A percentile compares a stretch with the other conserved stretches of the same genome.
These are phyloP conservation scores for Sminthopsis crassicaudata DNA, from an alignment of 2,113 vertebrate genomes.

Conservation along the genomic window DNA sequence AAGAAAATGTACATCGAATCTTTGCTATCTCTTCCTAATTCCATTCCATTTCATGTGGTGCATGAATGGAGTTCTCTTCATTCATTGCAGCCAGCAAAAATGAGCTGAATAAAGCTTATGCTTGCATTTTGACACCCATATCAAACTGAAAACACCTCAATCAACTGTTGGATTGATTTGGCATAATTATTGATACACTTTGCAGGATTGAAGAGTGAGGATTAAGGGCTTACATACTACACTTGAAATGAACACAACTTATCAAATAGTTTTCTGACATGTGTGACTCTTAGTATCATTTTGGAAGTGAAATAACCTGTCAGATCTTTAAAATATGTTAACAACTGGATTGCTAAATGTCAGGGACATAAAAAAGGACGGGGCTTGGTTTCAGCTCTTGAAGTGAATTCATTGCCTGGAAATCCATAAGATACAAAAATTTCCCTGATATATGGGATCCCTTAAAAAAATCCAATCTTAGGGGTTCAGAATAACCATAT, in stretches of 20 bases:
- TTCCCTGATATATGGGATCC: neutral
- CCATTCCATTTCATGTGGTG: conserved; percentile 54
- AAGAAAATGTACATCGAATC: conserved; percentile 39
- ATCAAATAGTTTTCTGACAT: conserved; percentile 78
- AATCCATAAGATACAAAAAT: conserved; percentile 49
- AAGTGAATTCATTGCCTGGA: conserved; percentile 59
- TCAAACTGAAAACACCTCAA: conserved; percentile 79
- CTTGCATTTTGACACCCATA: conserved; percentile 75
- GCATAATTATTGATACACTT: conserved; percentile 80
- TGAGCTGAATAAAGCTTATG: conserved; percentile 75
- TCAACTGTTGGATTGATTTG: conserved; percentile 79
- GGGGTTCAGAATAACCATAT: conserved; percentile 70
- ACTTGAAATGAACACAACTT: conserved; percentile 73
- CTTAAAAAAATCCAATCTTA: conserved; percentile 61
- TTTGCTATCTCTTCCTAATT: conserved; percentile 53
- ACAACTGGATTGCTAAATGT: conserved; percentile 75
- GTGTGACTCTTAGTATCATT: conserved; percentile 73
- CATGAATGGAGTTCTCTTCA: conserved; percentile 72
- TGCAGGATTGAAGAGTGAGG: conserved; percentile 72
- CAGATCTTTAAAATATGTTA: conserved; percentile 74
- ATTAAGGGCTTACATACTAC: conserved; percentile 70
- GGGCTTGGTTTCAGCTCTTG: conserved; percentile 48
- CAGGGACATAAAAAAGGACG: conserved; percentile 69
- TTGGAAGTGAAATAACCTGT: conserved; percentile 69
- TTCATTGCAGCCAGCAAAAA: conserved; percentile 71